Conservation (phyloP, 1,140 invertebrate species). For the Cyclargus thomasi region DNA sequence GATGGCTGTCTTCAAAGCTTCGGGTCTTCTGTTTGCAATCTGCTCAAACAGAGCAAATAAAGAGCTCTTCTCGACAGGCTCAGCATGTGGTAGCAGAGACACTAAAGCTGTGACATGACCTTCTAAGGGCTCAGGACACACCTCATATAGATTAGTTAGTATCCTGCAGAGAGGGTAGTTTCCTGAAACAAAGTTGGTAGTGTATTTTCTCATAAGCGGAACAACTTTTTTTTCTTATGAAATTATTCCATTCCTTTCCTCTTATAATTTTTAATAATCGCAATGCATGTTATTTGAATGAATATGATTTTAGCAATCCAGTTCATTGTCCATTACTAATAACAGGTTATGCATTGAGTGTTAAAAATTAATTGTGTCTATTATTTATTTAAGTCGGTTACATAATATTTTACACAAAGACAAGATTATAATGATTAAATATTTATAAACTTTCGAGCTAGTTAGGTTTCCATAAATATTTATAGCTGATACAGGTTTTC, state of each 20-base stretch:
- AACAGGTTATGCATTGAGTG: neutral
- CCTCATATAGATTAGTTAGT: slow-evolving; percentile 90
- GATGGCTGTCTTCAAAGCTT: slow-evolving; percentile 85
- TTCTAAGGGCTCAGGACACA: slow-evolving; percentile 88
- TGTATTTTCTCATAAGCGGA: neutral
- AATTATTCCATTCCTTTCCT: too few relatives aligned
- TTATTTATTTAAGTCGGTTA: neutral
- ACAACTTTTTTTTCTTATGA: too few relatives aligned
- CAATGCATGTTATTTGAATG: too few relatives aligned
- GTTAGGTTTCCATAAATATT: neutral
- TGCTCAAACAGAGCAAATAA: slow-evolving; percentile 87
- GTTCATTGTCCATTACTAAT: neutral
- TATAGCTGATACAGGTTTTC: too few relatives aligned
- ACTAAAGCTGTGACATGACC: slow-evolving; percentile 89
- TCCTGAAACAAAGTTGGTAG: slow-evolving; percentile 64
- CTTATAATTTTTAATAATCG: too few relatives aligned
- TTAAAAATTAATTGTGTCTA: neutral
- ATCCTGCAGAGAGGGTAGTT: slow-evolving; percentile 91
- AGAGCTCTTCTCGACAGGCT: slow-evolving; percentile 88
- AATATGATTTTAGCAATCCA: neutral
- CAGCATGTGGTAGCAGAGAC: slow-evolving; percentile 86
- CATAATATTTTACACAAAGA: neutral
- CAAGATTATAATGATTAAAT: neutral
- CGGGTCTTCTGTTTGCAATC: slow-evolving; percentile 86
- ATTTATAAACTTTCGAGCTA: neutral